phyloP scores from a whole-genome alignment of 2,113 vertebrate genomes.

The Leptosomus discolor region DNA sequence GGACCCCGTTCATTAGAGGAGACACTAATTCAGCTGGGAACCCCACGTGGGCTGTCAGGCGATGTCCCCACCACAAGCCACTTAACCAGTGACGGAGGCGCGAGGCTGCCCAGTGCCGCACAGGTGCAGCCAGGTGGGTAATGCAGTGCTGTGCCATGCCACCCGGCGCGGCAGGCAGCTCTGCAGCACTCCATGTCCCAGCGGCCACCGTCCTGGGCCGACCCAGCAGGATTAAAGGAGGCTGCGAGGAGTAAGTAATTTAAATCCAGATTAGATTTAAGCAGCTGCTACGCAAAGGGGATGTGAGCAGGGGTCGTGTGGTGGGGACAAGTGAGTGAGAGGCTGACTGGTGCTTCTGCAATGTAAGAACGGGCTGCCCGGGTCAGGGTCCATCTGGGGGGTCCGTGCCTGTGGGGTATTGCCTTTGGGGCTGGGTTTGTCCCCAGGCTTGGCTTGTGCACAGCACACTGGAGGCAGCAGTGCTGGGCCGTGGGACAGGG shows the following conservation, averaged over 20 bases:
- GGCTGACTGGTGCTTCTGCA: background rate
- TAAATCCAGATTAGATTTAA: slow-evolving; percentile 80
- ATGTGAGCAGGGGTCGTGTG: background rate
- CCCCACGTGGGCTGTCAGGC: background rate
- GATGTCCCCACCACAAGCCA: background rate
- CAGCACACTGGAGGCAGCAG: background rate
- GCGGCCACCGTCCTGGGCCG: slow-evolving; percentile 9
- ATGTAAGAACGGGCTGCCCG: background rate
- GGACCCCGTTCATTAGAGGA: rapidly evolving
- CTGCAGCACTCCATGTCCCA: background rate
- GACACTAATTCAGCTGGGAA: background rate
- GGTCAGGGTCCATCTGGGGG: rapidly evolving
- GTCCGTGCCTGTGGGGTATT: rapidly evolving
- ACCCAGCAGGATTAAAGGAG: slow-evolving; percentile 66
- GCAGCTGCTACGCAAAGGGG: background rate
- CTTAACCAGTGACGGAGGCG: background rate
- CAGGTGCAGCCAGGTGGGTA: background rate
- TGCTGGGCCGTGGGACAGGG: rapidly evolving
- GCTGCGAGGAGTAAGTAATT: background rate
- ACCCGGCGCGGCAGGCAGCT: rapidly evolving
- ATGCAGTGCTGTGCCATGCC: rapidly evolving
- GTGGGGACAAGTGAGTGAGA: background rate
- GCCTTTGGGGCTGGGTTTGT: background rate
- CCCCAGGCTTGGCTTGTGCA: background rate
- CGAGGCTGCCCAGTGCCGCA: rapidly evolving